A percentile compares a stretch with the other conserved stretches of the same genome.
Conservation (phyloP, 2,113 vertebrate species). For the Tiliqua scincoides region DNA sequence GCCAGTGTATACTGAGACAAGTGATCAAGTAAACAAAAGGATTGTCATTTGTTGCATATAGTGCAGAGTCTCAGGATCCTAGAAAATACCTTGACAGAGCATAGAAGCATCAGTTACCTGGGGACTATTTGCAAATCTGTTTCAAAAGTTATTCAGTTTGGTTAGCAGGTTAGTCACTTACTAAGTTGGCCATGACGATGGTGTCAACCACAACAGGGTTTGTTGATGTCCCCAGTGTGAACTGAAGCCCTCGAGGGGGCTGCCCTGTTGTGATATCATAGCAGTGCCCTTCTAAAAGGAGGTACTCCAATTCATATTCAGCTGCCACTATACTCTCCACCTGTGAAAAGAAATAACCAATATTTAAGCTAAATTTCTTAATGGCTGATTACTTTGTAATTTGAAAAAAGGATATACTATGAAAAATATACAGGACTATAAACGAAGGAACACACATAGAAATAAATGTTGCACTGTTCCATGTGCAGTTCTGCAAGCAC, state of each 20-base stretch:
- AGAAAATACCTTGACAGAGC: not conserved
- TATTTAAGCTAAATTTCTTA: not conserved
- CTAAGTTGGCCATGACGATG: constrained; percentile 98
- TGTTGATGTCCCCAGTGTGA: constrained; percentile 88
- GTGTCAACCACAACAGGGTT: constrained; percentile 91
- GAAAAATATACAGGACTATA: not conserved
- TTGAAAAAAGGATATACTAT: not conserved
- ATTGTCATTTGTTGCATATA: not conserved
- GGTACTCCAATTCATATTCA: constrained; percentile 94
- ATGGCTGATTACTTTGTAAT: not conserved
- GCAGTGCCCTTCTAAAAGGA: constrained; percentile 95
- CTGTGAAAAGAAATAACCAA: constrained; percentile 68
- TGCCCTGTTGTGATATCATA: constrained; percentile 97
- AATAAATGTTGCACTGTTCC: too few species aligned
- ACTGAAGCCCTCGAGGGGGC: constrained; percentile 95
- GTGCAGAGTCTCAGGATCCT: not conserved
- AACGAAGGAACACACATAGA: too few species aligned
- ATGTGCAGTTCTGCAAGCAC: too few species aligned
- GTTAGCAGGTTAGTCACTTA: constrained; percentile 58
- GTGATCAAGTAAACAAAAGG: not conserved
- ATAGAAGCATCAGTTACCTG: not conserved
- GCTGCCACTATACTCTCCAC: constrained; percentile 91
- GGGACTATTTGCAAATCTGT: not conserved
- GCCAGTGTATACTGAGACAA: not conserved
- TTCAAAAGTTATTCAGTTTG: not conserved